Conservation (phyloP, 2,888 invertebrate genomes). For the Hedychridium roseum region DNA sequence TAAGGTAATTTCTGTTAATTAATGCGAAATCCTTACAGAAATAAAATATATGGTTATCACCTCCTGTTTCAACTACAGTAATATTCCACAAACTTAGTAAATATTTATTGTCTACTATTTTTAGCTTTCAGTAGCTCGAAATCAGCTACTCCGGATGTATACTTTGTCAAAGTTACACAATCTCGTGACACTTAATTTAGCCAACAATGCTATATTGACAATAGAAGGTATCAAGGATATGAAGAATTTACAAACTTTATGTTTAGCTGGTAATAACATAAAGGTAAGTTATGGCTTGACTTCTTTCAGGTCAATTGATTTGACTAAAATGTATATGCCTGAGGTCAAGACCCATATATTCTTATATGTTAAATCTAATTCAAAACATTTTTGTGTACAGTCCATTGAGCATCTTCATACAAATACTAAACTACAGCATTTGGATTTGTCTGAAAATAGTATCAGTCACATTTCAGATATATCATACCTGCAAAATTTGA, state of each 20-base stretch:
- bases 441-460: slow-evolving; percentile 90
- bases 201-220: slow-evolving; percentile 86
- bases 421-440: slow-evolving; percentile 80
- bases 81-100: too few relatives aligned
- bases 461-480: slow-evolving; percentile 87
- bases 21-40: too few relatives aligned
- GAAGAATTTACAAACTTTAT: slow-evolving; percentile 79
- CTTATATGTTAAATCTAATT: neutral
- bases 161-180: slow-evolving; percentile 83
- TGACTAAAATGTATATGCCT: neutral
- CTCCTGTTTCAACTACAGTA: too few relatives aligned
- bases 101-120: slow-evolving; percentile 53
- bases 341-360: too few relatives aligned
- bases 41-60: neutral
- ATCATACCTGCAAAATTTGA: slow-evolving; percentile 80
- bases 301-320: slow-evolving; percentile 3
- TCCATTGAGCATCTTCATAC: slow-evolving; percentile 88
- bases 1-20: slow-evolving; percentile 66
- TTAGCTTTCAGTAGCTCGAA: slow-evolving; percentile 85
- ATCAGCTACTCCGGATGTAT: slow-evolving; percentile 87
- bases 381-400: slow-evolving; percentile 58
- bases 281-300: slow-evolving; percentile 67
- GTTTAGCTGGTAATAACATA: slow-evolving; percentile 88
- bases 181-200: slow-evolving; percentile 82
- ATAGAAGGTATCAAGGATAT: slow-evolving; percentile 91